Base-by-base conservation (phyloP, 2,888 invertebrate species). In the Pristionchus mayeri region DNA sequence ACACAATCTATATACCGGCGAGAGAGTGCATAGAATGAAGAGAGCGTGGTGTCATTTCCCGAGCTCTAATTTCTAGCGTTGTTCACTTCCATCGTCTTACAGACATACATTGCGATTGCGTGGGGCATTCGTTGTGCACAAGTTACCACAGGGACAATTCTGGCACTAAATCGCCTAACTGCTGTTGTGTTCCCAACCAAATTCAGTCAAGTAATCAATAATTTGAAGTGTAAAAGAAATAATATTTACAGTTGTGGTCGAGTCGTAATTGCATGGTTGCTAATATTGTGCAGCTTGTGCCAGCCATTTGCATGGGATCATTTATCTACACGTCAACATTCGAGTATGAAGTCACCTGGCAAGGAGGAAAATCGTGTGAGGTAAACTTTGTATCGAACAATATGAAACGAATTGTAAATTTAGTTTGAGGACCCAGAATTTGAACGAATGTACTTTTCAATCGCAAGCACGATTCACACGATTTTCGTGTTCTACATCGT, bases 91-190 rank as follows among this genome's bases (percentile, higher is more conserved):
- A 7, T 67, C 24, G 2, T 16, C 11, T 78, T 30, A 27, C 50
- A 78, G 76, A 30, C 50, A 0, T 30, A 78, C 13, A 2, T 78
- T 50, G 76, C 76, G 2, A 27, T 78, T 27, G 76, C 76, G 0
- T 78, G 76, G 76, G 76, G 76, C 18, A 50, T 78, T 50, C 76
- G 76, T 3, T 78, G 50, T 21, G 50, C 50, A 18, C 76, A 78
- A 30, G 76, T 18, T 4, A 78, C 30, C 13, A 78, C 76, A 30
- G 50, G 13, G 0, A 78, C 50, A 13, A 50, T 78, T 50, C 76
- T 78, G 9, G 76, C 76, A 6, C 7, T 78, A 7, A 78, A 78
- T 78, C 76, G 76, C 27, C 24, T 78, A 1, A 78, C 76, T 50
- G 76, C 76, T 1, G 76, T 78, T 2, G 76, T 78, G 0, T 78